A percentile compares a stretch with the other conserved stretches of the same genome.
Evolutionary conservation across 2,888 invertebrate genomes (phyloP).

Genomic region (Phortica okadai): DNA sequence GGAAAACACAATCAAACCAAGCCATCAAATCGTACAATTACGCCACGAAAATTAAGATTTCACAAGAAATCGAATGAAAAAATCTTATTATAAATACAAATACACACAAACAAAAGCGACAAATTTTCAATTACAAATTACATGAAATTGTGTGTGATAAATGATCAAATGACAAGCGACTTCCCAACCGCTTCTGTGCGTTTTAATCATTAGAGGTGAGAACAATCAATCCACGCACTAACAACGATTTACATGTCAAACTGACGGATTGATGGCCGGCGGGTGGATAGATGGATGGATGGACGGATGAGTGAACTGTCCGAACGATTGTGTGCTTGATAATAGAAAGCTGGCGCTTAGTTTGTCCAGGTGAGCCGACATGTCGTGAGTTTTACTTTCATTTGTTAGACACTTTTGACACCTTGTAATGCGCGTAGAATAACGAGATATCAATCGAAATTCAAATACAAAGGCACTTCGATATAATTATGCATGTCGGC

Average conservation of each 20-base stretch:
- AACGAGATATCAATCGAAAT: slow-evolving; percentile 22
- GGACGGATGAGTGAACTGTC: background rate
- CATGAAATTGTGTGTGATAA: slow-evolving; percentile 10
- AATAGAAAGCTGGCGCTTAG: background rate
- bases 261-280: slow-evolving; percentile 54
- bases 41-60: slow-evolving; percentile 20
- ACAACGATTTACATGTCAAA: slow-evolving; percentile 66
- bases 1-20: background rate
- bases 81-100: background rate
- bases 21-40: slow-evolving; percentile 9
- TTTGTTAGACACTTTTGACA: slow-evolving; percentile 71
- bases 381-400: slow-evolving; percentile 66
- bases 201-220: slow-evolving; percentile 55
- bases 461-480: slow-evolving; percentile 8
- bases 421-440: slow-evolving; percentile 53
- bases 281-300: background rate
- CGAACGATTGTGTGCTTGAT: background rate
- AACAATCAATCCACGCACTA: slow-evolving; percentile 67
- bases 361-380: slow-evolving; percentile 26
- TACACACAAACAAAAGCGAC: slow-evolving; percentile 23
- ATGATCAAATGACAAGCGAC: slow-evolving; percentile 6
- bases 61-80: slow-evolving; percentile 25
- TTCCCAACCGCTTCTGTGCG: background rate
- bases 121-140: slow-evolving; percentile 26
- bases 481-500: slow-evolving; percentile 15